Conservation (phyloP, 2,888 invertebrate genomes). For the Xylophagus ater region DNA sequence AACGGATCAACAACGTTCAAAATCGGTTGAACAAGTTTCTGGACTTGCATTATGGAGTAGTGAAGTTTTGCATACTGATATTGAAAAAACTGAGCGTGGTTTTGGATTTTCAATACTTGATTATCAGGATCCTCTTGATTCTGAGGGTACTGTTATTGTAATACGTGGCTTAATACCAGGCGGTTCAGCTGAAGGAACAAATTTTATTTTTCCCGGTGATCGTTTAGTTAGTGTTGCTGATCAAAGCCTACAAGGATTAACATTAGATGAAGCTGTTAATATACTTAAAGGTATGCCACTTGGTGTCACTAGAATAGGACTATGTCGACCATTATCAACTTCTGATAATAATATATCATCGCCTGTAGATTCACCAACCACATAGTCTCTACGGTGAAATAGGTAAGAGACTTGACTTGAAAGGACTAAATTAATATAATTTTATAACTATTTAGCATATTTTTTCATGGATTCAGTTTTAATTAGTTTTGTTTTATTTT, state of each 20-base stretch:
- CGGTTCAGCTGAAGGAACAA: constrained; percentile 93
- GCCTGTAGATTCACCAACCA: constrained; percentile 33
- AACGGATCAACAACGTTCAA: constrained; percentile 67
- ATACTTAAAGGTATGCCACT: constrained; percentile 88
- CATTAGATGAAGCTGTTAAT: constrained; percentile 89
- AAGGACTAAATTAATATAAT: too few species aligned
- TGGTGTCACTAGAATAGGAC: constrained; percentile 82
- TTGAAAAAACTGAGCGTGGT: constrained; percentile 89
- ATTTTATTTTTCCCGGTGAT: constrained; percentile 91
- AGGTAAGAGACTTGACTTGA: too few species aligned
- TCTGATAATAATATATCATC: constrained; percentile 40
- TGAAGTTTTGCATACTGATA: constrained; percentile 81
- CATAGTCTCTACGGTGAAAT: constrained; percentile 38
- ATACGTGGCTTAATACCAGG: constrained; percentile 95
- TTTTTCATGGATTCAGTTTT: too few species aligned
- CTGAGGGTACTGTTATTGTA: constrained; percentile 91
- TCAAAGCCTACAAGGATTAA: constrained; percentile 78
- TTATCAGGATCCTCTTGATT: constrained; percentile 94
- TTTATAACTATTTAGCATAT: too few species aligned
- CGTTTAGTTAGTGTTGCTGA: constrained; percentile 86
- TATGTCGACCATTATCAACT: constrained; percentile 61
- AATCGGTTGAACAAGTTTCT: constrained; percentile 88
- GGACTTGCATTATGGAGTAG: constrained; percentile 96
- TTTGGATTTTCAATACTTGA: constrained; percentile 97
- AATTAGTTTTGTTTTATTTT: too few species aligned